Evolutionary conservation across 2,888 invertebrate genomes (phyloP), one percentile per base, ranked within the genome.

Genomic region (Amorpha juglandis): DNA sequence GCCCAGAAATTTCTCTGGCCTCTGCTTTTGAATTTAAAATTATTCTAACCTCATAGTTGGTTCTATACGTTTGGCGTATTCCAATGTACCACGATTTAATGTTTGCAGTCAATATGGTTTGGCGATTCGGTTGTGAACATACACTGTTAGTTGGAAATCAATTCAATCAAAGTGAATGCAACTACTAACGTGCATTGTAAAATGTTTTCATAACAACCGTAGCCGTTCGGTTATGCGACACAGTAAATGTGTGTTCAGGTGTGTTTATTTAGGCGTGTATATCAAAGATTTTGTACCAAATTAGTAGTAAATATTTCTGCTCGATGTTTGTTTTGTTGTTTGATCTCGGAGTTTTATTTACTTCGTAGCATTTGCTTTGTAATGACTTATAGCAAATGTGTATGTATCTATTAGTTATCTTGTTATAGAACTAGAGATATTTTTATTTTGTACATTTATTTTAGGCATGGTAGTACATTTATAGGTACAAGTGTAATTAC

Each of bases 261-360:
- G 38, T 69, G 63, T 55, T 58, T 62, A 19, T 50, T 48, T 65
- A 62, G 53, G 58, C 35, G n/a, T 27, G 27, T 53, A 9, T 19
- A 58, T 58, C 58, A 58, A 58, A 58, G 58, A 42, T 42, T 38
- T 38, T 42, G 58, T 42, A 42, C 8, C 58, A 42, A 58, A 42
- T 58, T 58, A 58, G 42, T 19, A 19, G 42, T 42, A 42, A 58
- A 42, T 58, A 42, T 38, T 55, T 2, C 35, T 38, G 19, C 11
- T 11, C 19, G 6, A 14, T 52, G 42, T 42, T 42, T 1, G 12
- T 12, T 19, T 1, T 16, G 16, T 11, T 55, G 16, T 35, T 55
- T 55, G 35, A 38, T 7, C 12, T 27, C 12, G 16, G 35, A 16
- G 55, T 16, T 55, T 16, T 55, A 55, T 55, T 55, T 55, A 16